Conservation (phyloP, 2,113 vertebrate genomes). For the Lichenostomus cassidix region DNA sequence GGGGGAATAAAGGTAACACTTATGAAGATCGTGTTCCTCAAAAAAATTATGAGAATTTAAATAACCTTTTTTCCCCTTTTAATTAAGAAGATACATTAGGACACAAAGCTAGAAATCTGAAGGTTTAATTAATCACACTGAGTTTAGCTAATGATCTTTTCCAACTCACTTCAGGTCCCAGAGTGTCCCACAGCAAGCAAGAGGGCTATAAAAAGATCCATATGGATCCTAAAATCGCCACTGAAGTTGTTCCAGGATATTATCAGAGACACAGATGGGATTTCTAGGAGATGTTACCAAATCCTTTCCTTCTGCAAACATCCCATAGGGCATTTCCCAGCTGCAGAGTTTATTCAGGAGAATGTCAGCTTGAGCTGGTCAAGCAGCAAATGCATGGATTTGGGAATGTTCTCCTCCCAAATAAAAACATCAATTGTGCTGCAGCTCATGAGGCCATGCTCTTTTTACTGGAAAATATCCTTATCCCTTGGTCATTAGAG, state of each 20-base stretch:
- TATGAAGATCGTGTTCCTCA: neutral
- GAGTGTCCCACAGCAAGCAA: neutral
- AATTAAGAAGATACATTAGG: constrained; percentile 12
- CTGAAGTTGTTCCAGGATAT: neutral
- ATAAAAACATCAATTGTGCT: neutral
- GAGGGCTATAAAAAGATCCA: neutral
- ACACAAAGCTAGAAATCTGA: constrained; percentile 1
- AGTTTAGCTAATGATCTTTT: constrained; percentile 20
- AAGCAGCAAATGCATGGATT: neutral
- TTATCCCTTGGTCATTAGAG: neutral
- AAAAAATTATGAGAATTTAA: neutral
- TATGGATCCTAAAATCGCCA: neutral
- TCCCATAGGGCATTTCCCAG: neutral
- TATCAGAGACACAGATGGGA: neutral
- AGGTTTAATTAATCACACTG: constrained; percentile 33
- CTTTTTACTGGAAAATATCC: neutral
- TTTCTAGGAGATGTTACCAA: neutral
- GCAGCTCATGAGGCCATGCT: neutral
- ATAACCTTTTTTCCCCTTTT: neutral
- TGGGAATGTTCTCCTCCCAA: neutral
- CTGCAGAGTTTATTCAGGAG: neutral
- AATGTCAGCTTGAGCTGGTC: neutral
- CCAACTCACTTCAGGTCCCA: neutral
- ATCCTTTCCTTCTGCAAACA: neutral
- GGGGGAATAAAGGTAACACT: accelerated